These are phyloP conservation scores for Colletes collaris DNA, from an alignment of 2,888 invertebrate species.

Conservation along the genomic window DNA sequence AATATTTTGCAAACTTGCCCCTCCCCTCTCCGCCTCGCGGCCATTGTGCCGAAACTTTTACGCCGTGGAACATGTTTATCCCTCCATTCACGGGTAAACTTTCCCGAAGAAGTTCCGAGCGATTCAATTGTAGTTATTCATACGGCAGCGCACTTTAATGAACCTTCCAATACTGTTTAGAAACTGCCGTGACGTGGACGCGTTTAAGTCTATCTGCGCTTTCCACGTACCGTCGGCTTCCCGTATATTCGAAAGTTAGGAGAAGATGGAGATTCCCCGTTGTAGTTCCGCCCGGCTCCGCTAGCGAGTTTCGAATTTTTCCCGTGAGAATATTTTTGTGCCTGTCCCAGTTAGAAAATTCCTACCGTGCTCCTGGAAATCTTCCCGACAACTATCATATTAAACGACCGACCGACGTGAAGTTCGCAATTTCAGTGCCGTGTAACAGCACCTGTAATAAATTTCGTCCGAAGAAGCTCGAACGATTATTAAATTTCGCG, in stretches of 20 bases:
- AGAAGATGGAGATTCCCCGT: slow-evolving; percentile 13
- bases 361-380: neutral
- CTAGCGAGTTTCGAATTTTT: slow-evolving; percentile 22
- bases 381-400: neutral
- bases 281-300: neutral
- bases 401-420: neutral
- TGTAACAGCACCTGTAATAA: neutral
- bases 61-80: slow-evolving; percentile 28
- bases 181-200: slow-evolving; percentile 15
- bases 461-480: neutral
- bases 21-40: neutral
- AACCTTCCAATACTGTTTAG: slow-evolving; percentile 29
- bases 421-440: slow-evolving; percentile 4
- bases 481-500: too few species aligned
- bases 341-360: slow-evolving; percentile 10
- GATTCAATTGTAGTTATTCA: slow-evolving; percentile 42
- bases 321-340: slow-evolving; percentile 5
- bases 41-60: slow-evolving; percentile 15
- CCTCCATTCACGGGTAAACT: slow-evolving; percentile 5
- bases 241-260: slow-evolving; percentile 13
- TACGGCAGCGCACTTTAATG: slow-evolving; percentile 40
- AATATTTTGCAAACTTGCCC: neutral
- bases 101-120: slow-evolving; percentile 16
- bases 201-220: slow-evolving; percentile 16
- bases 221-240: neutral